Conservation (phyloP, 2,797 vertebrate genomes). For the Ambastaia sidthimunki region DNA sequence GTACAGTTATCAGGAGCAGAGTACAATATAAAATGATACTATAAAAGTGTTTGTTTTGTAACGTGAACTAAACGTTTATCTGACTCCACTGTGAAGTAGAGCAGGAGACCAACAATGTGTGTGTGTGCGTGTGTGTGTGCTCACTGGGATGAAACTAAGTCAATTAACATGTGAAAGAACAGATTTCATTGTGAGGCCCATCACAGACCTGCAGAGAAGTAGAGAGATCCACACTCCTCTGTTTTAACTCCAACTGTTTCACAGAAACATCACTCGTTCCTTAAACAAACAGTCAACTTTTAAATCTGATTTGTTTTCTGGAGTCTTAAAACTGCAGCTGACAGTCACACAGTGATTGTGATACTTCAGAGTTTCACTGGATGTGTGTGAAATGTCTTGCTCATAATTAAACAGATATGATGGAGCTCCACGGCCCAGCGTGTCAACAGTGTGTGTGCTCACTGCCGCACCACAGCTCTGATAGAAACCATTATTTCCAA, state of each 20-base stretch:
- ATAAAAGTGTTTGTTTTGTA: background rate
- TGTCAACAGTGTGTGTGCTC: too few species aligned
- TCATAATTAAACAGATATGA: background rate
- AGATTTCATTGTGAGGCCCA: conserved; percentile 71
- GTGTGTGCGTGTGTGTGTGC: conserved; percentile 65
- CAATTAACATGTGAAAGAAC: conserved; percentile 81
- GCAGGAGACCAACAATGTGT: conserved; percentile 58
- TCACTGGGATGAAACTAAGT: conserved; percentile 74
- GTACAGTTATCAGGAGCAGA: too few species aligned
- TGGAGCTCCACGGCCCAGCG: too few species aligned
- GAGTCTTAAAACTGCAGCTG: conserved; percentile 13
- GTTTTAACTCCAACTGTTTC: conserved; percentile 8
- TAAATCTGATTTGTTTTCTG: conserved; percentile 46
- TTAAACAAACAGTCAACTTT: conserved; percentile 33
- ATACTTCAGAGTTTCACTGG: conserved; percentile 4
- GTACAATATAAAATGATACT: background rate
- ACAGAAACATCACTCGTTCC: conserved; percentile 15
- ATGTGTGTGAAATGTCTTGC: conserved; percentile 29
- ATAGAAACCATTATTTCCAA: too few species aligned
- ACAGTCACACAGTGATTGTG: conserved; percentile 10
- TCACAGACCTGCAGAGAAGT: conserved; percentile 62
- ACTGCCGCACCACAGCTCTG: too few species aligned
- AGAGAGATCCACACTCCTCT: conserved; percentile 45
- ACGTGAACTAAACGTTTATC: conserved; percentile 1
- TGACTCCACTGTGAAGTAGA: conserved; percentile 60